A percentile compares a stretch with the other conserved stretches of the same genome.
phyloP scores from a whole-genome alignment of 2,113 vertebrate genomes.

The Oryzias celebensis region DNA sequence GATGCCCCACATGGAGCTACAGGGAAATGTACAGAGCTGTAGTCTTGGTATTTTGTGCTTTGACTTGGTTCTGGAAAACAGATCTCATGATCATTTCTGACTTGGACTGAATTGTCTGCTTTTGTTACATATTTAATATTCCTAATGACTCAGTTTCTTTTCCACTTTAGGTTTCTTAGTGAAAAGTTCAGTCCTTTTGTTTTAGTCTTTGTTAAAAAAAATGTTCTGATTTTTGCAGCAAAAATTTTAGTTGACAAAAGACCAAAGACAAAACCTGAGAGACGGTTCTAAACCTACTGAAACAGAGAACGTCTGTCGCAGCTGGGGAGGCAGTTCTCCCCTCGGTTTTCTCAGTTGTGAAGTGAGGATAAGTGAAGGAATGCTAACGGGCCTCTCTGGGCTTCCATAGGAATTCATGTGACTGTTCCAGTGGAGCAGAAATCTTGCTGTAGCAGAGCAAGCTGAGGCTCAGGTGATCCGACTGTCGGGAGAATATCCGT shows the following conservation, averaged over 20 bases:
- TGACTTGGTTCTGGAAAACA: too few species aligned
- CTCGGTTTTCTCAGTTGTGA: not conserved
- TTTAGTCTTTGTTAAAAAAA: not conserved
- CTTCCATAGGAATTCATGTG: slow-evolving; percentile 31
- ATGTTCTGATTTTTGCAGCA: not conserved
- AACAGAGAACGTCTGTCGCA: slow-evolving; percentile 1
- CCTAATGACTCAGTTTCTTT: too few species aligned
- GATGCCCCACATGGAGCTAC: too few species aligned
- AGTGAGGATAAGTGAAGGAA: slow-evolving; percentile 18
- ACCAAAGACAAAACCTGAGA: too few species aligned
- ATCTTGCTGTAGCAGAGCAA: slow-evolving; percentile 40
- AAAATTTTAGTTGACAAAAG: not conserved
- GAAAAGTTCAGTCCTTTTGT: not conserved
- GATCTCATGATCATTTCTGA: too few species aligned
- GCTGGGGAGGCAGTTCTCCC: slow-evolving; percentile 16
- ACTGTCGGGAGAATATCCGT: slow-evolving; percentile 47
- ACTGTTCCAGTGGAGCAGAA: slow-evolving; percentile 42
- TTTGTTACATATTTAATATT: not conserved
- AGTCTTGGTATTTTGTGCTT: too few species aligned
- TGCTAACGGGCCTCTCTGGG: slow-evolving; percentile 36
- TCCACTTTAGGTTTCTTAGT: too few species aligned
- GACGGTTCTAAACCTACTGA: not conserved
- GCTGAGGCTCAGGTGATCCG: slow-evolving; percentile 64
- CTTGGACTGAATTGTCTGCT: too few species aligned
- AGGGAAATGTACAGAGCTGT: too few species aligned